These are phyloP conservation scores for Drosophila grimshawi DNA, from an alignment of 1,140 invertebrate genomes.

Conservation along the genomic window DNA sequence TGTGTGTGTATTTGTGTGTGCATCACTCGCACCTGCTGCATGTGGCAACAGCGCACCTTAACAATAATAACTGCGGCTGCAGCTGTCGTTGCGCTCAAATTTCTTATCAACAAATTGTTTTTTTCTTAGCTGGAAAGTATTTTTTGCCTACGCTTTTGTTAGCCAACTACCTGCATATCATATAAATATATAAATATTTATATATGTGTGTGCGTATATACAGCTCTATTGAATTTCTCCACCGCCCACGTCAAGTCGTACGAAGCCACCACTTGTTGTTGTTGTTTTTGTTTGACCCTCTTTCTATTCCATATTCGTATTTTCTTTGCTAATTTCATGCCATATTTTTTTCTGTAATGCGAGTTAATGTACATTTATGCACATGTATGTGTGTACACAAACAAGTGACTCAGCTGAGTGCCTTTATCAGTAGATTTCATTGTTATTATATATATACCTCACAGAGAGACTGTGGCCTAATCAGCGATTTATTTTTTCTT, in stretches of 20 bases:
- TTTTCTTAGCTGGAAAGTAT: conserved; percentile 20
- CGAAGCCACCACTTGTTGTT: neutral
- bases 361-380: neutral
- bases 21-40: conserved; percentile 63
- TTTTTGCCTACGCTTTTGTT: conserved; percentile 13
- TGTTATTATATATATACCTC: conserved; percentile 14
- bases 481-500: conserved; percentile 14
- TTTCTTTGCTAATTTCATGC: conserved; percentile 1
- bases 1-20: conserved; percentile 13
- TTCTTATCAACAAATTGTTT: conserved; percentile 64
- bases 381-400: neutral
- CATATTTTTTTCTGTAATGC: conserved; percentile 4
- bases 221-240: conserved; percentile 20
- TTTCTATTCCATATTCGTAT: conserved; percentile 12
- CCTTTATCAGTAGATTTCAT: conserved; percentile 40
- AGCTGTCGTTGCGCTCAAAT: conserved; percentile 68
- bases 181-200: neutral
- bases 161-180: conserved; percentile 19
- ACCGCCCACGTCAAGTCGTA: conserved; percentile 3
- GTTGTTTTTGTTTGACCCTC: neutral
- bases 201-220: neutral
- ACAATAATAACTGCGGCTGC: conserved; percentile 54
- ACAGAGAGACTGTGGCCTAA: conserved; percentile 26
- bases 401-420: conserved; percentile 30
- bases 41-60: conserved; percentile 11